Evolutionary conservation across 2,888 invertebrate genomes (phyloP).

Genomic region (Dendrolimus pini): DNA sequence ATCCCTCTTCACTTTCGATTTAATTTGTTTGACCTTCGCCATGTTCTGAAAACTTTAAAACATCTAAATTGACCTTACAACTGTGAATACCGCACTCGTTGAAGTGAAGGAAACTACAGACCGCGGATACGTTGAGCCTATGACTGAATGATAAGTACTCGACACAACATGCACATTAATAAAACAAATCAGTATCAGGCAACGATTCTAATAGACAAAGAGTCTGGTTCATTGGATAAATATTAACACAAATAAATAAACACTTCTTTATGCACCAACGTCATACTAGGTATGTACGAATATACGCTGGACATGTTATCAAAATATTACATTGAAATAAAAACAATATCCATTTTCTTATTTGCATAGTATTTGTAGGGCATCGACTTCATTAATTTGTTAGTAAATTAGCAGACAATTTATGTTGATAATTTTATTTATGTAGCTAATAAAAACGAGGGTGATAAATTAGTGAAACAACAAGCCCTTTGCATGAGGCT

Average conservation of each 20-base stretch:
- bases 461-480: no score
- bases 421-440: background rate
- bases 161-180: background rate
- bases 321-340: constrained; percentile 3
- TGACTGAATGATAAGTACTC: constrained; percentile 13
- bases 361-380: no score
- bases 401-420: no score
- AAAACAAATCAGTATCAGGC: constrained; percentile 12
- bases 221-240: constrained; percentile 18
- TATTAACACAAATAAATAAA: constrained; percentile 3
- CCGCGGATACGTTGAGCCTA: constrained; percentile 22
- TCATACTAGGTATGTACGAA: background rate
- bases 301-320: background rate
- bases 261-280: background rate
- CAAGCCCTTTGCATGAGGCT: no score
- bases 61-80: constrained; percentile 3
- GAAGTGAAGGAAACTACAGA: constrained; percentile 14
- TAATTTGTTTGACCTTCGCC: constrained; percentile 37
- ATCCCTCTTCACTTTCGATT: constrained; percentile 54
- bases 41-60: constrained; percentile 22
- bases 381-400: no score
- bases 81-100: constrained; percentile 2
- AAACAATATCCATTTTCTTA: constrained; percentile 6
- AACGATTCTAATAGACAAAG: constrained; percentile 19
- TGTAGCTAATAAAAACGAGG: no score